These are phyloP conservation scores for Epinotia brunnichana DNA, from an alignment of 2,888 invertebrate species.

Conservation along the genomic window DNA sequence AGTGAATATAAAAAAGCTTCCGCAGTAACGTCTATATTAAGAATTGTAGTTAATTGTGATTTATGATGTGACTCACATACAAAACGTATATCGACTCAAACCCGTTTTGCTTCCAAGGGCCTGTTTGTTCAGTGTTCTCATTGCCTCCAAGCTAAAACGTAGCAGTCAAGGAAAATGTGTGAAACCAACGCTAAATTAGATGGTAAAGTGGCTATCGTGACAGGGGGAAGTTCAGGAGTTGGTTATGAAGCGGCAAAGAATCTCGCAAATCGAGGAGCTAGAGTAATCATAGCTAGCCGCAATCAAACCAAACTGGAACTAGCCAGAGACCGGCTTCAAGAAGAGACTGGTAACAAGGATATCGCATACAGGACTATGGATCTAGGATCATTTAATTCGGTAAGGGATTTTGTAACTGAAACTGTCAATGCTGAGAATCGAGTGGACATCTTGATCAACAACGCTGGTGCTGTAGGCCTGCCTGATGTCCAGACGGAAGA, in stretches of 20 bases:
- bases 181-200: conserved; percentile 60
- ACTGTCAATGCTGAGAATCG: conserved; percentile 66
- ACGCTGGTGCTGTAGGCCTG: conserved; percentile 81
- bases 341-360: conserved; percentile 64
- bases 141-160: conserved; percentile 47
- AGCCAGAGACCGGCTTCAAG: conserved; percentile 65
- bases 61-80: neutral
- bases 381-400: conserved; percentile 74
- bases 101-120: conserved; percentile 5
- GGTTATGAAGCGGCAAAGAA: conserved; percentile 76
- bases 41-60: conserved; percentile 9
- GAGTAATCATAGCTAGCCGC: conserved; percentile 80
- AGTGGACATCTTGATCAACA: conserved; percentile 83
- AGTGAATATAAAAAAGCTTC: conserved; percentile 8
- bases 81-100: conserved; percentile 4
- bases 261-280: conserved; percentile 75
- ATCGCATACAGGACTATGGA: conserved; percentile 69
- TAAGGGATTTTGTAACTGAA: conserved; percentile 81
- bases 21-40: conserved; percentile 6
- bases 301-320: conserved; percentile 72
- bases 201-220: conserved; percentile 72
- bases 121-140: conserved; percentile 24
- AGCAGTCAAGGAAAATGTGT: conserved; percentile 52
- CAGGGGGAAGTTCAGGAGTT: conserved; percentile 74
- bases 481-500: conserved; percentile 83